Conservation (phyloP, 2,797 vertebrate genomes). For the Scolopax bukidnonensis region DNA sequence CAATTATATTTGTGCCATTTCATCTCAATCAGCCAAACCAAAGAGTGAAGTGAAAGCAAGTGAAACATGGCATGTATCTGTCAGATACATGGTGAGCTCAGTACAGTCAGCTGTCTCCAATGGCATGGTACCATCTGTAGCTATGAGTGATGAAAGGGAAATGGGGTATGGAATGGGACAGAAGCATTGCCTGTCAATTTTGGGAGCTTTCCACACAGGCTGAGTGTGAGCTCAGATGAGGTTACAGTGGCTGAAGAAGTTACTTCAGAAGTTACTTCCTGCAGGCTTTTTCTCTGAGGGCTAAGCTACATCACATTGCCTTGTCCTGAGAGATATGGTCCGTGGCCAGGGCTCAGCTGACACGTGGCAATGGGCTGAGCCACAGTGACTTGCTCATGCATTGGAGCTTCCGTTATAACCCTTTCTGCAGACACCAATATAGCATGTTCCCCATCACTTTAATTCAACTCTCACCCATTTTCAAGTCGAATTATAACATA, state of each 20-base stretch:
- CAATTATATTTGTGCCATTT: not conserved
- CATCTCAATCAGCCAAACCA: not conserved
- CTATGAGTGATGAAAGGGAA: not conserved
- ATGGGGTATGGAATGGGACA: not conserved
- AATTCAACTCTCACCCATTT: not conserved
- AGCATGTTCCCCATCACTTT: not conserved
- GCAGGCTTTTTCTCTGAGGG: not conserved
- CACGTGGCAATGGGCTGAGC: not conserved
- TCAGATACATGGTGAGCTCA: not conserved
- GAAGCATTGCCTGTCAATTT: not conserved
- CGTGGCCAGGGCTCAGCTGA: not conserved
- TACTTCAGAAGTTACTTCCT: not conserved
- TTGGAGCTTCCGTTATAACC: not conserved
- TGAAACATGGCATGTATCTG: not conserved
- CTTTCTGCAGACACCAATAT: not conserved
- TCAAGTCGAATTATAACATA: not conserved
- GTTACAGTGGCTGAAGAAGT: not conserved
- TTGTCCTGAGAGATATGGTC: not conserved
- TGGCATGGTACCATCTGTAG: not conserved
- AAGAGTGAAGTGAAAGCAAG: not conserved
- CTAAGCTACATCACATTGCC: not conserved
- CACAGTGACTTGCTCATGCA: not conserved
- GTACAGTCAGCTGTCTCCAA: not conserved
- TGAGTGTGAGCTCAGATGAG: not conserved
- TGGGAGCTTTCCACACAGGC: not conserved